A percentile compares a stretch with the other conserved stretches of the same genome.
Evolutionary conservation across 2,797 vertebrate genomes (phyloP).

Genomic region (Morelia viridis): DNA sequence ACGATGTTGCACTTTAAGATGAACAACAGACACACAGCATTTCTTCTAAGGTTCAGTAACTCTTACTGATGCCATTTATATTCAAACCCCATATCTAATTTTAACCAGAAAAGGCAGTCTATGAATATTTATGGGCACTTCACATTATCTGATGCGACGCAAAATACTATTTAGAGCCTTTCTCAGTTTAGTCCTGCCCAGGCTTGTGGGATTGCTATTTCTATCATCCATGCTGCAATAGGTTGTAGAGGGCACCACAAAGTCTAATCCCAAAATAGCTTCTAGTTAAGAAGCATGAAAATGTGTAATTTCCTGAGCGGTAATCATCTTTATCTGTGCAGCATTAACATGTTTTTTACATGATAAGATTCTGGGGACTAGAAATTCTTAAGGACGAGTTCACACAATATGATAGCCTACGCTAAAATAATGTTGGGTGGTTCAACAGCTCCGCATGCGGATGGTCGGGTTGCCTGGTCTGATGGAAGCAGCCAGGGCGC

Average conservation of each 20-base stretch:
- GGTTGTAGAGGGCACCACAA: not conserved
- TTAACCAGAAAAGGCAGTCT: not conserved
- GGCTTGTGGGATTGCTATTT: not conserved
- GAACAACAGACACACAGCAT: not conserved
- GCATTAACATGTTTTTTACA: not conserved
- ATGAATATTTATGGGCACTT: not conserved
- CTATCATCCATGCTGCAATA: not conserved
- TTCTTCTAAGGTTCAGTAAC: not conserved
- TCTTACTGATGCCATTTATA: not conserved
- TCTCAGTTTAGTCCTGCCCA: not conserved
- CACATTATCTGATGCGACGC: not conserved
- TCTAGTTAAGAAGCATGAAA: not conserved
- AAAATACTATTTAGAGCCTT: not conserved
- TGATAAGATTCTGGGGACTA: not conserved
- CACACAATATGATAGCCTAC: not conserved
- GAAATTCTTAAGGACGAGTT: not conserved
- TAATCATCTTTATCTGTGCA: not conserved
- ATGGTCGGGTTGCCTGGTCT: not conserved
- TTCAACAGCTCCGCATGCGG: not conserved
- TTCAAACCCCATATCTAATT: not conserved
- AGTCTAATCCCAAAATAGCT: not conserved
- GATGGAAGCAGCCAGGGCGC: not conserved
- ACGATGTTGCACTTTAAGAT: not conserved
- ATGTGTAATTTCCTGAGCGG: not conserved
- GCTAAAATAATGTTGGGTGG: not conserved